Evolutionary conservation across 2,113 vertebrate species (phyloP).

Genomic region (Felis chaus): DNA sequence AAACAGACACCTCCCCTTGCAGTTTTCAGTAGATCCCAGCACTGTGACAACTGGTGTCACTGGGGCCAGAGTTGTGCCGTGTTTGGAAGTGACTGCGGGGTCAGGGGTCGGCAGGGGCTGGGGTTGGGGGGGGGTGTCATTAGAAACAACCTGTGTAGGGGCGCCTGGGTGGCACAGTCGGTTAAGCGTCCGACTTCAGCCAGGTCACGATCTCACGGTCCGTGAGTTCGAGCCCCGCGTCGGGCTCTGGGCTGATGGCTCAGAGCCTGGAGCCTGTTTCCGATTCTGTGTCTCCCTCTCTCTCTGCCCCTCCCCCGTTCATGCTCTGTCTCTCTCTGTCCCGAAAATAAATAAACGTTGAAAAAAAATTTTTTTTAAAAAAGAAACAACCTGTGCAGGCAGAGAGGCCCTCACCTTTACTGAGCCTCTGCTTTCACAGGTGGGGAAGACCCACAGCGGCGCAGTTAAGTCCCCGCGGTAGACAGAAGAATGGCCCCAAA

Average conservation of each 20-base stretch:
- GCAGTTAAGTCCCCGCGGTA: background rate
- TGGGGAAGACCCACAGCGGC: background rate
- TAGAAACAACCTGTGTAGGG: background rate
- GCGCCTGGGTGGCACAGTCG: no score
- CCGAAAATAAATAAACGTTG: no score
- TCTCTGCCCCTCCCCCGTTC: no score
- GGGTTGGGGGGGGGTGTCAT: background rate
- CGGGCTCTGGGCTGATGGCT: no score
- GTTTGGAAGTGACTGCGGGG: background rate
- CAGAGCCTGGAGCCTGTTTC: no score
- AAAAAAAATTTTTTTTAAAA: no score
- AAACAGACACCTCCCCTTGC: background rate
- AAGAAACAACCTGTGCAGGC: background rate
- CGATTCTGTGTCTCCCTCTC: no score
- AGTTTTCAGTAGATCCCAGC: background rate
- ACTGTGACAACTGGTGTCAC: background rate
- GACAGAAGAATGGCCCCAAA: background rate
- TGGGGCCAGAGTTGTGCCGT: background rate
- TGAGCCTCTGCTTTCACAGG: background rate
- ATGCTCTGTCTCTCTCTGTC: no score
- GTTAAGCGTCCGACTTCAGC: no score
- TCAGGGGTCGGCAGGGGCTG: accelerated
- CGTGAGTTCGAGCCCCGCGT: no score
- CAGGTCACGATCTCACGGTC: no score
- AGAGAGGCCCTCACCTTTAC: accelerated